Evolutionary conservation across 2,888 invertebrate genomes (phyloP).

Genomic region (Thumatha senex): DNA sequence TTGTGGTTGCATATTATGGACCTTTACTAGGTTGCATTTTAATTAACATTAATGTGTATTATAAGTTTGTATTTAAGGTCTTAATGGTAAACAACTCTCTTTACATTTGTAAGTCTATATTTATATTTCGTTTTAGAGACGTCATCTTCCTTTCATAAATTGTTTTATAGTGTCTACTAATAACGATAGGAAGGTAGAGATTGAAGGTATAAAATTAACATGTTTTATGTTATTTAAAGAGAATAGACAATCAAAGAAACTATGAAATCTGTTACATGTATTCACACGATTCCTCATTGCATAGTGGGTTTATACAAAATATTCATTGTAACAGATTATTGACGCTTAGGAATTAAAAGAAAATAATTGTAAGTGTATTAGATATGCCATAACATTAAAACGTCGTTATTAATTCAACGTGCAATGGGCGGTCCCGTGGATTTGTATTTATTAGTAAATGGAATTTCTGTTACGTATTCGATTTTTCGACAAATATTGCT

Average conservation of each 20-base stretch:
- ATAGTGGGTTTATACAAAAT: conserved; percentile 38
- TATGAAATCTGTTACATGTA: conserved; percentile 64
- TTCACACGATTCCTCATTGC: conserved; percentile 63
- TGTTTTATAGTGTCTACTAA: conserved; percentile 78
- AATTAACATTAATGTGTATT: conserved; percentile 69
- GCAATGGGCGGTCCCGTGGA: conserved; percentile 58
- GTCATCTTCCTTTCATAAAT: conserved; percentile 75
- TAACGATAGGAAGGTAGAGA: conserved; percentile 66
- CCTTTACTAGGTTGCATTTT: conserved; percentile 76
- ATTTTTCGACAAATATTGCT: conserved; percentile 79
- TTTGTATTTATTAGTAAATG: conserved; percentile 70
- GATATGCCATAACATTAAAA: conserved; percentile 32
- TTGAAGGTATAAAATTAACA: conserved; percentile 63
- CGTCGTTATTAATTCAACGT: conserved; percentile 45
- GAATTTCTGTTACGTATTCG: conserved; percentile 77
- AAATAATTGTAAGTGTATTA: conserved; percentile 24
- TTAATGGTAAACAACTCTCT: conserved; percentile 79
- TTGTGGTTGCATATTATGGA: conserved; percentile 64
- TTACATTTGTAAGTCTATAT: conserved; percentile 80
- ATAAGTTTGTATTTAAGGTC: conserved; percentile 78
- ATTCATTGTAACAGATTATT: conserved; percentile 26
- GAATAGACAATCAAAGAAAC: conserved; percentile 71
- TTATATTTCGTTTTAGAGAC: conserved; percentile 77
- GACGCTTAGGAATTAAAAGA: conserved; percentile 19
- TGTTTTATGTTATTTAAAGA: conserved; percentile 66